These are phyloP conservation scores for Drosophila arawakana DNA, from an alignment of 1,140 invertebrate species.

Conservation along the genomic window DNA sequence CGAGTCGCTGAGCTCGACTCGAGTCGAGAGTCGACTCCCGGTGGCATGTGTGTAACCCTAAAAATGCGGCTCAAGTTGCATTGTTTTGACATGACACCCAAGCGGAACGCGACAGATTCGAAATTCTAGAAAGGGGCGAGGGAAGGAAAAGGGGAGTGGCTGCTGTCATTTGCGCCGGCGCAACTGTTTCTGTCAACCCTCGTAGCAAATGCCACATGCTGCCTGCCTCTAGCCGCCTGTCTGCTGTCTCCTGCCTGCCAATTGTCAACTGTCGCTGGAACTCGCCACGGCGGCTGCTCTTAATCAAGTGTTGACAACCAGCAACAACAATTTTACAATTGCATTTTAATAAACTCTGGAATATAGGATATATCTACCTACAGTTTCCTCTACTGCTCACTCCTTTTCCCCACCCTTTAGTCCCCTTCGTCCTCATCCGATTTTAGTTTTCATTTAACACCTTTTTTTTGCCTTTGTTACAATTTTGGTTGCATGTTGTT, in stretches of 20 bases:
- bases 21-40: slow-evolving; percentile 12
- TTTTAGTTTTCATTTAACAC: slow-evolving; percentile 77
- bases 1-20: slow-evolving; percentile 22
- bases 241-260: background rate
- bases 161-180: slow-evolving; percentile 33
- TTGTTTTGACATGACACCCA: slow-evolving; percentile 81
- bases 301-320: slow-evolving; percentile 81
- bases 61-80: slow-evolving; percentile 63
- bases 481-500: slow-evolving; percentile 66
- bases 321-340: slow-evolving; percentile 73
- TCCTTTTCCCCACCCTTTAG: background rate
- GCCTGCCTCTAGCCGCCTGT: background rate
- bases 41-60: slow-evolving; percentile 42
- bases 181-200: slow-evolving; percentile 47
- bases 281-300: slow-evolving; percentile 57
- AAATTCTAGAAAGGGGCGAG: slow-evolving; percentile 9
- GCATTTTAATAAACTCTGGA: slow-evolving; percentile 76
- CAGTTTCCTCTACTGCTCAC: background rate
- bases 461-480: slow-evolving; percentile 63
- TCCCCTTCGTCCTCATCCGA: slow-evolving; percentile 10
- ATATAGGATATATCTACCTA: background rate
- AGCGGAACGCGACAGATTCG: slow-evolving; percentile 41
- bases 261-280: slow-evolving; percentile 15
- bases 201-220: slow-evolving; percentile 10
- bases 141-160: slow-evolving; percentile 1